Conservation (phyloP, 1,140 invertebrate genomes). For the Nilaparvata lugens region DNA sequence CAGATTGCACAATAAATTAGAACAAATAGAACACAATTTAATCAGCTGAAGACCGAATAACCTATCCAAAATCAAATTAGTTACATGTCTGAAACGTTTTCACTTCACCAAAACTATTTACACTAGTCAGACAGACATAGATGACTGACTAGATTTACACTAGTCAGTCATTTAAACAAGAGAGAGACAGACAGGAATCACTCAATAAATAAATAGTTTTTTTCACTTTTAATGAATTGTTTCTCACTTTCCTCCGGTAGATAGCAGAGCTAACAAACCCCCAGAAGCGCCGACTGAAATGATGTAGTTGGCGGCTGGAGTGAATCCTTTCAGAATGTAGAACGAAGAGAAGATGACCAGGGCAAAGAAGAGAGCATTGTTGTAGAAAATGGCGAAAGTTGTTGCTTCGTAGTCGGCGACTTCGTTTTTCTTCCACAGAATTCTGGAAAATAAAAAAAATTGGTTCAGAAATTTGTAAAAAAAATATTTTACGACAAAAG, state of each 20-base stretch:
- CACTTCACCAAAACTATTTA: too few species aligned
- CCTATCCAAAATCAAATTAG: too few species aligned
- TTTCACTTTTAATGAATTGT: too few species aligned
- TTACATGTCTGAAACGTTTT: too few species aligned
- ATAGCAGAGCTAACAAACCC: slow-evolving; percentile 81
- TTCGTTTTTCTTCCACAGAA: slow-evolving; percentile 99
- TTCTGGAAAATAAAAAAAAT: slow-evolving; percentile 42
- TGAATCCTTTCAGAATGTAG: slow-evolving; percentile 83
- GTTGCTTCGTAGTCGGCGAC: slow-evolving; percentile 99
- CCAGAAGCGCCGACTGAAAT: slow-evolving; percentile 77
- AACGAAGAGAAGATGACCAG: slow-evolving; percentile 92
- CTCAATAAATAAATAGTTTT: too few species aligned
- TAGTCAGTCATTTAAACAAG: too few species aligned
- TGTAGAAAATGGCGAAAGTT: slow-evolving; percentile 98
- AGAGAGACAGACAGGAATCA: too few species aligned
- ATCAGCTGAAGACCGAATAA: too few species aligned
- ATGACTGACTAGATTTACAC: too few species aligned
- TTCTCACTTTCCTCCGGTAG: slow-evolving; percentile 58
- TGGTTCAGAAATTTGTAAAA: slow-evolving; percentile 4
- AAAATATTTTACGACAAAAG: not conserved
- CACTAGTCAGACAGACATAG: too few species aligned
- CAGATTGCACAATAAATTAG: too few species aligned
- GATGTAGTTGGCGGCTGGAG: slow-evolving; percentile 87
- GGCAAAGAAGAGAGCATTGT: slow-evolving; percentile 92
- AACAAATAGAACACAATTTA: too few species aligned